Conservation (phyloP, 2,888 invertebrate genomes). For the Synergus gifuensis region DNA sequence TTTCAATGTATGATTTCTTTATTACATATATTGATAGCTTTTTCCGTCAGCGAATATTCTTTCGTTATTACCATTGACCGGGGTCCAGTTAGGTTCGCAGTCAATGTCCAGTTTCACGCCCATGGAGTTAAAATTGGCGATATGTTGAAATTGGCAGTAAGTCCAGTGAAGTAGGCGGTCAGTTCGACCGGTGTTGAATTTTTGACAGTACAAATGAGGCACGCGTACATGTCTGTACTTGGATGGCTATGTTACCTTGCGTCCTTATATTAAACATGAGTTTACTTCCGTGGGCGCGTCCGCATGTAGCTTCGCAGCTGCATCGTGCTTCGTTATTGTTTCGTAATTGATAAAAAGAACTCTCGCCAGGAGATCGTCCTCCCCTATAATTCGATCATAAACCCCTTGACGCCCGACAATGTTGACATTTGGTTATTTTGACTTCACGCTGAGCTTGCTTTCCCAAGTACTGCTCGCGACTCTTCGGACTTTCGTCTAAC, state of each 20-base stretch:
- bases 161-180: slow-evolving; percentile 54
- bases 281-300: slow-evolving; percentile 46
- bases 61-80: slow-evolving; percentile 20
- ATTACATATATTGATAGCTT: background rate
- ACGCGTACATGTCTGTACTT: slow-evolving; percentile 16
- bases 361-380: slow-evolving; percentile 65
- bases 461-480: slow-evolving; percentile 48
- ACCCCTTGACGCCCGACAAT: slow-evolving; percentile 75
- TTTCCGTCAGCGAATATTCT: background rate
- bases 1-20: background rate
- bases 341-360: slow-evolving; percentile 74
- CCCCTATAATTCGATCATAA: slow-evolving; percentile 76
- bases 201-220: slow-evolving; percentile 30
- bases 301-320: slow-evolving; percentile 65
- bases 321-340: slow-evolving; percentile 62
- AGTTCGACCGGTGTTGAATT: slow-evolving; percentile 23
- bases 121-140: slow-evolving; percentile 51
- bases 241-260: background rate
- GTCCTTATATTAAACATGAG: slow-evolving; percentile 30
- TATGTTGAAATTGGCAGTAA: slow-evolving; percentile 47
- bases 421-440: slow-evolving; percentile 77
- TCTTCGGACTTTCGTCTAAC: slow-evolving; percentile 20
- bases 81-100: slow-evolving; percentile 40
- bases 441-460: slow-evolving; percentile 72
- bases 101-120: slow-evolving; percentile 45